Evolutionary conservation across 2,113 vertebrate species (phyloP).

Genomic region (Uropsilus gracilis): DNA sequence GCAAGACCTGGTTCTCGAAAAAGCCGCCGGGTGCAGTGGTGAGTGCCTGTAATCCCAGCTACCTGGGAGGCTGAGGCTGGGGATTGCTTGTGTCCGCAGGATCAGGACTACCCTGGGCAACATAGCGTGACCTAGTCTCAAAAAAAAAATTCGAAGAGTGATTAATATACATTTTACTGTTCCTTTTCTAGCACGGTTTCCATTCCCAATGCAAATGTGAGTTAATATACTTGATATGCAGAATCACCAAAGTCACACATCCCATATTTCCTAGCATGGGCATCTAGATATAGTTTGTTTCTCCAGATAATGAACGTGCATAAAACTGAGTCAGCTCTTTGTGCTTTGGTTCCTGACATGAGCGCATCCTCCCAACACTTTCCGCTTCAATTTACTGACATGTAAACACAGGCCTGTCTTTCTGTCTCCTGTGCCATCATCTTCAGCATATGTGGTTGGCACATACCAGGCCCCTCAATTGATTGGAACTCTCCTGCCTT

Average conservation of each 20-base stretch:
- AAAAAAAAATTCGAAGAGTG: background rate
- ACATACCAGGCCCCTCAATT: too few relatives aligned
- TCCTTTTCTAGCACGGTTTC: background rate
- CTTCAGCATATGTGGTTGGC: too few relatives aligned
- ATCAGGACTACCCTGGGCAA: too few relatives aligned
- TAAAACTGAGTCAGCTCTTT: background rate
- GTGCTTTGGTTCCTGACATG: background rate
- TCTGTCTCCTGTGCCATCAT: too few relatives aligned
- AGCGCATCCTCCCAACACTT: too few relatives aligned
- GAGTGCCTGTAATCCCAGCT: too few relatives aligned
- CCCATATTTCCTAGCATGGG: background rate
- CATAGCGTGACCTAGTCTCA: background rate
- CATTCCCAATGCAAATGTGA: background rate
- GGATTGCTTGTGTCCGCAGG: too few relatives aligned
- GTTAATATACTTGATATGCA: background rate
- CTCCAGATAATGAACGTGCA: background rate
- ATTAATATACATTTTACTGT: background rate
- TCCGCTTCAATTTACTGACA: background rate
- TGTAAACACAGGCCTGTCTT: background rate
- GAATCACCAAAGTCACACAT: background rate
- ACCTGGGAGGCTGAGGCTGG: too few relatives aligned
- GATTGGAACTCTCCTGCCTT: background rate
- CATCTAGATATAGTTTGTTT: background rate
- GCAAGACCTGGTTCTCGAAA: too few relatives aligned
- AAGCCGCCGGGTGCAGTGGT: too few relatives aligned